These are phyloP conservation scores for Caenorhabditis remanei DNA, from an alignment of 1,140 invertebrate species.

Conservation along the genomic window DNA sequence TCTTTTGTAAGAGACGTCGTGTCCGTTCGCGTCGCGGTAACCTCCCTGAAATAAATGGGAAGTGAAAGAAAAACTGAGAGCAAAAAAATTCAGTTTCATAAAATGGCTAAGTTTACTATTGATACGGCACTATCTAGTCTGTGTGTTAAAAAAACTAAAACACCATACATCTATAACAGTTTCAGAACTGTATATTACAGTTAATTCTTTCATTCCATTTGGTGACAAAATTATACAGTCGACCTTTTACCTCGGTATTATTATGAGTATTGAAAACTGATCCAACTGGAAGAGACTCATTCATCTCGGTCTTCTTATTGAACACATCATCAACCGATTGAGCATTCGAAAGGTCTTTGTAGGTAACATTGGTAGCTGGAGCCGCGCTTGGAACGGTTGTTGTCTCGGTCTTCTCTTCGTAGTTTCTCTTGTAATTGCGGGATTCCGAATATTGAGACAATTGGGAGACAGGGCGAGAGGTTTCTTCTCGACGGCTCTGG, in stretches of 20 bases:
- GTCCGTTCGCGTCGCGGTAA: constrained; percentile 69
- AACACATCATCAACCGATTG: constrained; percentile 61
- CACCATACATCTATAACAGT: too few relatives aligned
- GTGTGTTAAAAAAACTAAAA: too few relatives aligned
- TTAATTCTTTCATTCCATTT: too few relatives aligned
- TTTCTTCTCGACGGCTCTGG: constrained; percentile 53
- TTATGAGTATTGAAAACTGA: constrained; percentile 68
- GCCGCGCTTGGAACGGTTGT: constrained; percentile 34
- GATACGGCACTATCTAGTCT: too few relatives aligned
- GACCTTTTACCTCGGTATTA: constrained; percentile 61
- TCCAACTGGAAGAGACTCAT: constrained; percentile 70
- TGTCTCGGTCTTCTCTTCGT: constrained; percentile 59
- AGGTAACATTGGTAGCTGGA: constrained; percentile 39
- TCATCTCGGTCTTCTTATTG: constrained; percentile 69
- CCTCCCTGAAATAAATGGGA: constrained; percentile 65
- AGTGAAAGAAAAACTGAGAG: too few relatives aligned
- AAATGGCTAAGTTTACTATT: too few relatives aligned
- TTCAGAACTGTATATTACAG: background rate
- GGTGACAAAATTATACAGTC: too few relatives aligned
- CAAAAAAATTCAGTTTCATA: too few relatives aligned
- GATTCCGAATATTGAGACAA: constrained; percentile 43
- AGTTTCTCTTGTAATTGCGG: constrained; percentile 57
- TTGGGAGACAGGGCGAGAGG: constrained; percentile 56
- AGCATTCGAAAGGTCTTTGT: constrained; percentile 46
- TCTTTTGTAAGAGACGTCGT: constrained; percentile 70